Evolutionary conservation across 2,797 vertebrate species (phyloP).

Genomic region (Acropternis orthonyx): DNA sequence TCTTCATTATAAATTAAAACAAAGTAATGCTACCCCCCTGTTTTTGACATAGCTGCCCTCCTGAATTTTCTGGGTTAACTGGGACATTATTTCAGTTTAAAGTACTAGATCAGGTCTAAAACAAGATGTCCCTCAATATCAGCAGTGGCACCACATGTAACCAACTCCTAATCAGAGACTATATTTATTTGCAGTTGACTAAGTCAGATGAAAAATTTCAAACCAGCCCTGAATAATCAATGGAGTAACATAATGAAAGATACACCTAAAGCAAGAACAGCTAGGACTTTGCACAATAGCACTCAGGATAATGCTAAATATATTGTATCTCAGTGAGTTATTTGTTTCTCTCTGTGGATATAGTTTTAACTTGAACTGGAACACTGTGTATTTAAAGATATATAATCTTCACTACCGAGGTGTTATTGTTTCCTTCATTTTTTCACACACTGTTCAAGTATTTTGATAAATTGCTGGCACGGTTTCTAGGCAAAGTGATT

Average conservation of each 20-base stretch:
- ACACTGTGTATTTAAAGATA: neutral
- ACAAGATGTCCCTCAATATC: neutral
- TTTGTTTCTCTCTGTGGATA: neutral
- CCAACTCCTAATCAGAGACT: neutral
- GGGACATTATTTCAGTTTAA: neutral
- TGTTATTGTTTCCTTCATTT: neutral
- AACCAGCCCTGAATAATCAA: neutral
- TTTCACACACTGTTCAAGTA: neutral
- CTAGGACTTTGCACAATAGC: neutral
- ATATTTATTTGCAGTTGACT: neutral
- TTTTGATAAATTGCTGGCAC: neutral
- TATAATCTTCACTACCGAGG: neutral
- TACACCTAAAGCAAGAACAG: neutral
- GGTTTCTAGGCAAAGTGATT: neutral
- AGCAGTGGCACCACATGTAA: rapidly evolving
- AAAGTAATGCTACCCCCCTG: neutral
- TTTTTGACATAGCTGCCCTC: neutral
- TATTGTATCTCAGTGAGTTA: neutral
- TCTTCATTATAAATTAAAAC: neutral
- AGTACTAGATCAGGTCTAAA: neutral
- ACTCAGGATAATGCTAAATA: neutral
- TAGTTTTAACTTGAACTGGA: neutral
- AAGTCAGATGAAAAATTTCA: neutral
- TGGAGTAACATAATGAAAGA: neutral
- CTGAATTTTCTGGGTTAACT: neutral